Evolutionary conservation across 2,797 vertebrate genomes (phyloP), one percentile per base, ranked within the genome.

Genomic region (Oryzias dopingdopingensis): DNA sequence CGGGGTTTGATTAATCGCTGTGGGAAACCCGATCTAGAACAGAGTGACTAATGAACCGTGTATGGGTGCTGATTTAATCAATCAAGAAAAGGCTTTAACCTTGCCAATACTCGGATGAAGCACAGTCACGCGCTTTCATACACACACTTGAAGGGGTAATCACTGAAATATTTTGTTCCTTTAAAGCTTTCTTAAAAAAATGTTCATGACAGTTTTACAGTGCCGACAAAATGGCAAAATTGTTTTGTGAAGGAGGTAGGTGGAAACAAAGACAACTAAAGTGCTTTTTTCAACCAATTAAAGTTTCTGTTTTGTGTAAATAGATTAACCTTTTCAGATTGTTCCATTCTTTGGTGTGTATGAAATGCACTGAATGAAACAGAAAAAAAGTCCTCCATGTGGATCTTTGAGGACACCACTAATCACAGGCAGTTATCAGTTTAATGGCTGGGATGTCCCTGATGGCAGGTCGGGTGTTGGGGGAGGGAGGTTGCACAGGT

Each of bases 1-100:
- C 84, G 84, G 58, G 49, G 54, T 83, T 75, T 87, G 87, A 90
- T 91, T 88, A 86, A 90, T 86, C 72, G 42, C 72, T n/a, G 58
- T 80, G 70, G 66, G 81, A 85, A 85, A 83, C 66, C 80, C 83
- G 72, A 75, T 83, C 13, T 54, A 76, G 77, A 88, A 75, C 80
- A 74, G 76, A 74, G 80, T 85, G 82, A 87, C 77, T 86, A 88
- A 87, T 81, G 81, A 81, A 75, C 77, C 55, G n/a, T 74, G 68
- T 70, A 62, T 69, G 76, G 74, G 70, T 74, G 82, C 82, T 86
- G 79, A 87, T 87, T 88, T 82, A 82, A 86, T 89, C 83, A 83
- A 84, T 85, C 81, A 88, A 65, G 71, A 74, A 78, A 80, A 80
- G 70, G 79, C 73, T 86, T 62, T 81, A 82, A 82, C 89, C 84